These are phyloP conservation scores for Dolichopus griseipennis DNA, from an alignment of 2,888 invertebrate genomes.

Conservation along the genomic window DNA sequence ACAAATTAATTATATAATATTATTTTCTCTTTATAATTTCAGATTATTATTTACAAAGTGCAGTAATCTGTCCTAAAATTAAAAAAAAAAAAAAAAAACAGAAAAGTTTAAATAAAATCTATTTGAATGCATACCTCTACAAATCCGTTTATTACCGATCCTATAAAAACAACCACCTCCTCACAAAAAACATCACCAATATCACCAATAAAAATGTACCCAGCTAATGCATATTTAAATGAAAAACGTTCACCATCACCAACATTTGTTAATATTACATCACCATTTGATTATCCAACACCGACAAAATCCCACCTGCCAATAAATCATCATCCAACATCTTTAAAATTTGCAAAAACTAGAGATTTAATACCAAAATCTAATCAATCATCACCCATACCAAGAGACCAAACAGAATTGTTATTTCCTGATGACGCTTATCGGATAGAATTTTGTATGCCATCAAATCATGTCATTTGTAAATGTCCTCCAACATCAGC, in stretches of 20 bases:
- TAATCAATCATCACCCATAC: conserved; percentile 7
- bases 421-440: conserved; percentile 20
- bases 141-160: not conserved
- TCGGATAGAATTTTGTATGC: conserved; percentile 19
- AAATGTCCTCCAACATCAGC: conserved; percentile 9
- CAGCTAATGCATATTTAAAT: conserved; percentile 2
- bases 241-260: conserved; percentile 10
- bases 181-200: not conserved
- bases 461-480: conserved; percentile 12
- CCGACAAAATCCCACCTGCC: not conserved
- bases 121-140: not conserved
- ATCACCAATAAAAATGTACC: conserved; percentile 8
- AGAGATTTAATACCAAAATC: not conserved
- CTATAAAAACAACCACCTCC: not conserved
- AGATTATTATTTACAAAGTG: not conserved
- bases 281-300: conserved; percentile 10
- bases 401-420: conserved; percentile 11
- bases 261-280: conserved; percentile 10
- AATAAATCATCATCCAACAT: conserved; percentile 9
- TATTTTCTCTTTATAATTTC: not conserved
- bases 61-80: not conserved
- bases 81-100: not conserved
- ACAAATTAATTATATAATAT: no score
- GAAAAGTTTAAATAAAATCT: not conserved
- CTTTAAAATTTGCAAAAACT: conserved; percentile 9